Base-by-base conservation (phyloP, 2,888 invertebrate species). In the Andrena flavipes region DNA sequence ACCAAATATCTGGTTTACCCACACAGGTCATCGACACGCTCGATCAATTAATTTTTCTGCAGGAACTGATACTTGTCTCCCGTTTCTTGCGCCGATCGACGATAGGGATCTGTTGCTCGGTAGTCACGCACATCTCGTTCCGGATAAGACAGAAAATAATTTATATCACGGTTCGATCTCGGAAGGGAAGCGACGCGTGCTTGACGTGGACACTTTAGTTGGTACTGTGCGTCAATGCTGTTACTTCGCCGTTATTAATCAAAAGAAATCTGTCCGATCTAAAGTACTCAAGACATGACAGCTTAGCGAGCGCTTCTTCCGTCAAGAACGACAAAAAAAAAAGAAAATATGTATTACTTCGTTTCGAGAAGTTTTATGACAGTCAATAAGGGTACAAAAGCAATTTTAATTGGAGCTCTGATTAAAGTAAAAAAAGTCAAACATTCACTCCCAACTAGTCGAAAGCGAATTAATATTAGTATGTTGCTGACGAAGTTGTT, bases 11-110 rank as follows among this genome's bases (percentile, higher is more conserved):
- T 82, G 83, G 82, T 81, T 77, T 83, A 82, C 83, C 87, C 87
- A 86, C 86, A 81, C 88, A 81, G 85, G 84, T 80, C 76, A 67
- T 83, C 77, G 86, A 77, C 82, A 76, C 77, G 68, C 76, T 63
- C 60, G 86, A 84, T 84, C 79, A 86, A 88, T 86, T 87, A 81
- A 86, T 84, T 87, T 87, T 85, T 84, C 85, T 82, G 83, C 76
- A 70, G 85, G 85, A 85, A 85, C 83, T 75, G 84, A 85, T 88
- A 80, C 82, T 80, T 73, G 77, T 70, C n/a, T 63, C 70, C 48
- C 13, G 60, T 65, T 68, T 75, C 78, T 78, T 82, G 72, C 62
- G 23, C 51, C 71, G 35, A 75, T 76, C 74, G 33, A 54, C 79
- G 82, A 84, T 79, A 84, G 62, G 54, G 59, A 82, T 84, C 82